Evolutionary conservation across 2,888 invertebrate species (phyloP), one percentile per base, ranked within the genome.

Genomic region (Steromphala cineraria): DNA sequence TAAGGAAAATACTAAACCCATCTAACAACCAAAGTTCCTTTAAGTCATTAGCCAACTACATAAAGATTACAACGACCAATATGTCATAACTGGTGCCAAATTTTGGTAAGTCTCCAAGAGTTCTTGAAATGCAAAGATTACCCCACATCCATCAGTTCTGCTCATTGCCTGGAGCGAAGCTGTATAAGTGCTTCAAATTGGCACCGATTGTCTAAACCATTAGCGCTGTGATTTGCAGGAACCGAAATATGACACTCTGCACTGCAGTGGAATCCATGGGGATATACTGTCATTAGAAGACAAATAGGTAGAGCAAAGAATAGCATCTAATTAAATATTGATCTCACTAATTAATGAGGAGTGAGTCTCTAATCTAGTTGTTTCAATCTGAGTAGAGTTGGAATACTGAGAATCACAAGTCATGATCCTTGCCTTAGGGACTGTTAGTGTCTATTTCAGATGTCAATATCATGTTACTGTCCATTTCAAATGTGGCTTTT

Each of bases 331-430:
- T 71, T 19, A 17, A 71, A 71, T 71, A 71, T 71, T 71, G 71
- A 71, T 71, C 19, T 8, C n/a, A 19, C 36, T 71, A 71, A 71
- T 71, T 71, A 71, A 71, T 71, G 71, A 71, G 71, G 40, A 71
- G 24, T 31, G 31, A 71, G 40, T 19, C 10, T 10, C 19, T 71
- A 10, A 40, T 71, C 71, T 13, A 36, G 71, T 71, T 71, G 71
- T 31, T 71, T 71, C 36, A n/a, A 46, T 46, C 46, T 10, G 13
- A 13, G 46, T 13, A 13, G 46, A 46, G 46, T 5, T 46, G 46
- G 46, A 46, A 36, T 36, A 7, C 7, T 36, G 7, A 36, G 36
- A 36, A 4, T 46, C 10, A 46, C 7, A 13, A 46, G 46, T 5
- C 1, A 46, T 46, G 46, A 46, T 46, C 46, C 13, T 46, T 46